These are phyloP conservation scores for Caenorhabditis sp. DNA, from an alignment of 2,888 invertebrate species.

Conservation along the genomic window DNA sequence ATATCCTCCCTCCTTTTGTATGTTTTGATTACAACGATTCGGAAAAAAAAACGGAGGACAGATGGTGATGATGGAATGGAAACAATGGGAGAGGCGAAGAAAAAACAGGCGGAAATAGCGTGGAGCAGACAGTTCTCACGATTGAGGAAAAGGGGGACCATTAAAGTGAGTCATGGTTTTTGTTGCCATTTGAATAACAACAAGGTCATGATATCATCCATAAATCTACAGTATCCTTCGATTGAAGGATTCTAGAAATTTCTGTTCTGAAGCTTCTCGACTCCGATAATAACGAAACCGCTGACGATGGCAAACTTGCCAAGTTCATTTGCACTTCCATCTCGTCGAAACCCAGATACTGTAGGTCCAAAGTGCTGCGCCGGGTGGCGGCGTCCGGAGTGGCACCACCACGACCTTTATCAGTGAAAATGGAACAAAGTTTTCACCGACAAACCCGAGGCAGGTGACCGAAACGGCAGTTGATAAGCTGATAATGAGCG, in stretches of 20 bases:
- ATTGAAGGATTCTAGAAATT: too few relatives aligned
- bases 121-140: background rate
- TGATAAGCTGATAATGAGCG: background rate
- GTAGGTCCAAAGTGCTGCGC: slow-evolving; percentile 3
- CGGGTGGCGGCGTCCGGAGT: background rate
- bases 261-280: too few relatives aligned
- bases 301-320: too few relatives aligned
- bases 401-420: slow-evolving; percentile 8
- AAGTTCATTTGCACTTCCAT: too few relatives aligned
- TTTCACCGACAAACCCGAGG: background rate
- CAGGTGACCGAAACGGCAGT: background rate
- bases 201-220: too few relatives aligned
- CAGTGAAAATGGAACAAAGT: background rate
- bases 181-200: too few relatives aligned
- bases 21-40: slow-evolving; percentile 30
- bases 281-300: too few relatives aligned
- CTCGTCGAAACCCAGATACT: background rate
- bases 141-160: background rate
- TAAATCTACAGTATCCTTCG: too few relatives aligned
- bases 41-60: background rate
- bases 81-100: background rate
- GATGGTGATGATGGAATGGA: background rate
- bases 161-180: background rate
- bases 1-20: slow-evolving; percentile 11
- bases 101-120: background rate